A percentile compares a stretch with the other conserved stretches of the same genome.
Conservation (phyloP, 1,140 invertebrate species). For the Asobara japonica region DNA sequence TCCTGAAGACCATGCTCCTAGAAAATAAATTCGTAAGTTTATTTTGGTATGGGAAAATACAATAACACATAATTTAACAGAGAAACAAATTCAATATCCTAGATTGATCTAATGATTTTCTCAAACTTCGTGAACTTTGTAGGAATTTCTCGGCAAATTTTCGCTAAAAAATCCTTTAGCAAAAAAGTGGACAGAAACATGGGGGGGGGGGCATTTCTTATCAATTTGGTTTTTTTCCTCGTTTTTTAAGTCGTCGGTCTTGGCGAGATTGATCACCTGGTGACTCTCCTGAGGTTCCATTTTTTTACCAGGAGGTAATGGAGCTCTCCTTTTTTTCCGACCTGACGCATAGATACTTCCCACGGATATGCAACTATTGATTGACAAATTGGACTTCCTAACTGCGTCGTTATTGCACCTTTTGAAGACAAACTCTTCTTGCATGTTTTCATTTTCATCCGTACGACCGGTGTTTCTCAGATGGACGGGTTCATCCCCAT, state of each 20-base stretch:
- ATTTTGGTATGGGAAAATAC: no score
- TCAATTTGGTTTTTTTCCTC: no score
- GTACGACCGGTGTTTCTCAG: constrained; percentile 36
- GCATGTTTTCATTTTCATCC: constrained; percentile 58
- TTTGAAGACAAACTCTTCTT: constrained; percentile 57
- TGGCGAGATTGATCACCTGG: constrained; percentile 41
- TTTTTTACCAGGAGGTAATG: constrained; percentile 50
- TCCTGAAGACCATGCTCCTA: constrained; percentile 30
- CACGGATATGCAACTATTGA: constrained; percentile 59
- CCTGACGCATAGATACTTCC: constrained; percentile 54
- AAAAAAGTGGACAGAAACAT: no score
- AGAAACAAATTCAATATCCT: no score
- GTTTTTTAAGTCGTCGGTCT: no score
- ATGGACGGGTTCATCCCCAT: constrained; percentile 36
- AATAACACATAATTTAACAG: no score
- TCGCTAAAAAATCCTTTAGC: no score
- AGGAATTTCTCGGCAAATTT: no score
- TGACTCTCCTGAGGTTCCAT: constrained; percentile 42
- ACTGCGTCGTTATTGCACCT: constrained; percentile 56
- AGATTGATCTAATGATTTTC: no score
- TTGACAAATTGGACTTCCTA: constrained; percentile 60
- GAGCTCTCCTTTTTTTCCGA: constrained; percentile 59
- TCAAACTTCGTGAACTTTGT: no score
- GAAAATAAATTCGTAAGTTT: neutral
- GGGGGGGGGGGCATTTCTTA: no score